Evolutionary conservation across 2,797 vertebrate species (phyloP).

Genomic region (Leucoraja ocellata): DNA sequence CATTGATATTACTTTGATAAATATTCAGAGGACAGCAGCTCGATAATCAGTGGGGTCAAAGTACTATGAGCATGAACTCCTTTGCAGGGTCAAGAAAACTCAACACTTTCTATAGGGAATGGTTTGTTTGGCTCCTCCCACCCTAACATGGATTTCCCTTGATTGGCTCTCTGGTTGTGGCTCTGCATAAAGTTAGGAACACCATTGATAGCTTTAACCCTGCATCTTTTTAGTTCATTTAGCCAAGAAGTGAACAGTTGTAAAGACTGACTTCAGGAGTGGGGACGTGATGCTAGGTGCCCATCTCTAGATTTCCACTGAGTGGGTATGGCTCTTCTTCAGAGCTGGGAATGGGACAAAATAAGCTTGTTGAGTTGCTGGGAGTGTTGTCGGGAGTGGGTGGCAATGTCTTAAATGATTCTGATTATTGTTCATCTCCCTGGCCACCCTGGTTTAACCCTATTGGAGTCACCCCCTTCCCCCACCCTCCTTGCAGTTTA

Average conservation of each 20-base stretch:
- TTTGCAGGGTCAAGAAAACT: not conserved
- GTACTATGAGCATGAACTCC: not conserved
- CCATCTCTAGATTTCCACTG: not conserved
- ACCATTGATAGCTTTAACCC: not conserved
- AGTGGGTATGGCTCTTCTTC: not conserved
- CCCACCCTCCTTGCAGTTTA: too few species aligned
- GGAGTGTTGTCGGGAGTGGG: too few species aligned
- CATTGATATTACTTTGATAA: not conserved
- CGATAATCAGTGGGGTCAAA: not conserved
- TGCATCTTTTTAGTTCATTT: too few species aligned
- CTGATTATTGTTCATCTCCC: too few species aligned
- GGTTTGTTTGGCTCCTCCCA: not conserved
- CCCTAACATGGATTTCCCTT: not conserved
- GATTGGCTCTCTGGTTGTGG: too few species aligned
- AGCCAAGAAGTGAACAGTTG: not conserved
- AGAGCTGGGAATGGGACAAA: too few species aligned
- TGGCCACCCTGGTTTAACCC: too few species aligned
- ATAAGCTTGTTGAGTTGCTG: too few species aligned
- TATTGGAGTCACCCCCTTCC: too few species aligned
- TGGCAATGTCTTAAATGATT: too few species aligned
- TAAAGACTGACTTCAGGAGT: not conserved
- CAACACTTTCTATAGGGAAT: not conserved
- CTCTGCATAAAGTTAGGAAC: not conserved
- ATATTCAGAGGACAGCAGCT: not conserved
- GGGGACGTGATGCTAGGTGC: not conserved